Conservation (phyloP, 1,140 invertebrate genomes). For the Anastrepha obliqua region DNA sequence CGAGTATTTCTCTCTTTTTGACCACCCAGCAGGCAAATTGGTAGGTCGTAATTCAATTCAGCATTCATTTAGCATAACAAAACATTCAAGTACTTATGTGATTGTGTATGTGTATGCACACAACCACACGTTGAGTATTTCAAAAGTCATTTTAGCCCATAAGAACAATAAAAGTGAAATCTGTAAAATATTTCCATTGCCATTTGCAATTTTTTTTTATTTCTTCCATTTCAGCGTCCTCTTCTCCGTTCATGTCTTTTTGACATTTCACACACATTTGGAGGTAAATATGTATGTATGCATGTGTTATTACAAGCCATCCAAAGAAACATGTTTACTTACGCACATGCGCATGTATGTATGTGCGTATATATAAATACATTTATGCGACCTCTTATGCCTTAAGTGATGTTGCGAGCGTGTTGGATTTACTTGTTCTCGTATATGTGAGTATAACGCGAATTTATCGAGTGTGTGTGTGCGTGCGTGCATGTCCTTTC, state of each 20-base stretch:
- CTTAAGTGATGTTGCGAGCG: constrained; percentile 31
- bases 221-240: background rate
- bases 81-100: background rate
- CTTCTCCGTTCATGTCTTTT: background rate
- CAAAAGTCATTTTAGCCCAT: constrained; percentile 46
- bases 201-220: constrained; percentile 26
- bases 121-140: background rate
- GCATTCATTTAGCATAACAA: background rate
- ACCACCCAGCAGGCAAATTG: constrained; percentile 37
- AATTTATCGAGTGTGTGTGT: background rate
- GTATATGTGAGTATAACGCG: background rate
- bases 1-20: background rate
- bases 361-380: background rate
- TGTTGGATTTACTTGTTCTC: background rate
- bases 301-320: background rate
- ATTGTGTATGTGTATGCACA: background rate
- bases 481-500: constrained; percentile 19
- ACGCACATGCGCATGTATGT: background rate
- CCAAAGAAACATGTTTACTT: background rate
- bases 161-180: constrained; percentile 51
- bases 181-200: constrained; percentile 34
- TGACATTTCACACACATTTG: background rate
- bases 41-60: constrained; percentile 20
- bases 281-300: background rate
- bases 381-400: constrained; percentile 8